A percentile compares a stretch with the other conserved stretches of the same genome.
Evolutionary conservation across 2,888 invertebrate species (phyloP).

Genomic region (Ecliptopera silaceata): DNA sequence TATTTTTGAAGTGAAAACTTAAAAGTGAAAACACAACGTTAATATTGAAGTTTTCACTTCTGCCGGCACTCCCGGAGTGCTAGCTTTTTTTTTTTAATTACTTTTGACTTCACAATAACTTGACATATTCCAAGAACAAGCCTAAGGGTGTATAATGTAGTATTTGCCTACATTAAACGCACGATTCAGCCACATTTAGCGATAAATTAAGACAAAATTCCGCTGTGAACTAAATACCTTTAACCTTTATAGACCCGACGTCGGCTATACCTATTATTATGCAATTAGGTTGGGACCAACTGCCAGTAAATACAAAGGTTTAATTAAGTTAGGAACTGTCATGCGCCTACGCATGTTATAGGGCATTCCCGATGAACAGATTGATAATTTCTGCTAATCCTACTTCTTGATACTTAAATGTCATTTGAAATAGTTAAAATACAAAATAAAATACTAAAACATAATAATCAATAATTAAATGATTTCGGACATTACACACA

Average conservation of each 20-base stretch:
- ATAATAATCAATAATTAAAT: too few species aligned
- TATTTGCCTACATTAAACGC: constrained; percentile 38
- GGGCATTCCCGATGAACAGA: constrained; percentile 38
- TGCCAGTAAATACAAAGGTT: constrained; percentile 61
- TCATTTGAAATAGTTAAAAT: too few species aligned
- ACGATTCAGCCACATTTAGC: constrained; percentile 52
- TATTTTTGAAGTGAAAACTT: too few species aligned
- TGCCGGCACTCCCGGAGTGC: too few species aligned
- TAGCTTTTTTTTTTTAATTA: too few species aligned
- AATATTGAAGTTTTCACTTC: too few species aligned
- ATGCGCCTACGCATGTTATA: constrained; percentile 49
- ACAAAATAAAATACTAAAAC: too few species aligned
- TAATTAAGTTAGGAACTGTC: constrained; percentile 66
- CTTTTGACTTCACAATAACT: background rate
- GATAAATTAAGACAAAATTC: constrained; percentile 53
- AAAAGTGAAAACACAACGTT: too few species aligned
- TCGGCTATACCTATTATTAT: constrained; percentile 30
- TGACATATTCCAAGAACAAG: background rate
- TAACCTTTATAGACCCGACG: constrained; percentile 53
- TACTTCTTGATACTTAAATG: background rate
- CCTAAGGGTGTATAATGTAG: constrained; percentile 6
- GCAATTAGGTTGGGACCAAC: constrained; percentile 42
- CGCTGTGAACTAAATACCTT: constrained; percentile 61
- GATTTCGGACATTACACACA: too few species aligned
- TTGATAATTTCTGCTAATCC: constrained; percentile 20